Percentiles rank a stretch among this genome's conserved stretches.
These are phyloP conservation scores for Ceyx cyanopectus DNA, from an alignment of 2,113 vertebrate species.

Conservation along the genomic window DNA sequence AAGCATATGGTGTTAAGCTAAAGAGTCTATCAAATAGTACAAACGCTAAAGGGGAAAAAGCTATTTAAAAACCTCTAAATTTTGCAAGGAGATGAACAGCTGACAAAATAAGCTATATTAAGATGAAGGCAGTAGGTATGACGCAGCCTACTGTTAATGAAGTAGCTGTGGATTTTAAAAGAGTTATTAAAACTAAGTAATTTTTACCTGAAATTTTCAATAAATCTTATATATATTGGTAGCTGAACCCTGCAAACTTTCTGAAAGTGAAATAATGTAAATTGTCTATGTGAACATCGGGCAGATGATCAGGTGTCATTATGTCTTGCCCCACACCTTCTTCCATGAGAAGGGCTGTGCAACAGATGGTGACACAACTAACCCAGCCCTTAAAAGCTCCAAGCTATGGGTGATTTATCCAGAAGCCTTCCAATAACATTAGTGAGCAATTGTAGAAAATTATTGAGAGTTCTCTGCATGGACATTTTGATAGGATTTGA, in stretches of 20 bases:
- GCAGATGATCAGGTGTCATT: neutral
- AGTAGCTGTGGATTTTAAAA: neutral
- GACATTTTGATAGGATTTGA: neutral
- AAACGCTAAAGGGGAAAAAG: neutral
- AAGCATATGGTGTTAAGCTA: neutral
- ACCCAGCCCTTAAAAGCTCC: neutral
- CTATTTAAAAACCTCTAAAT: neutral
- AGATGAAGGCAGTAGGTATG: neutral
- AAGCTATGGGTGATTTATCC: neutral
- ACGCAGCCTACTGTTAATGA: neutral
- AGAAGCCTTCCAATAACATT: neutral
- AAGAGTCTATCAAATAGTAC: neutral
- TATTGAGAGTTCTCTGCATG: neutral
- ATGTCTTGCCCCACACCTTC: neutral
- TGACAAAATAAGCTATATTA: neutral
- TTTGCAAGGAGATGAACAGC: neutral
- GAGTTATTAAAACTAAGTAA: neutral
- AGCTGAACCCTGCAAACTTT: neutral
- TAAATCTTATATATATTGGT: neutral
- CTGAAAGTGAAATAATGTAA: neutral
- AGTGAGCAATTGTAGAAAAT: neutral
- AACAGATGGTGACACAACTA: neutral
- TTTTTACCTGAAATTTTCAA: neutral
- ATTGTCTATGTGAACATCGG: neutral
- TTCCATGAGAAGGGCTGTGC: neutral